These are phyloP conservation scores for Dynastes tityus DNA, from an alignment of 2,888 invertebrate genomes.

Conservation along the genomic window DNA sequence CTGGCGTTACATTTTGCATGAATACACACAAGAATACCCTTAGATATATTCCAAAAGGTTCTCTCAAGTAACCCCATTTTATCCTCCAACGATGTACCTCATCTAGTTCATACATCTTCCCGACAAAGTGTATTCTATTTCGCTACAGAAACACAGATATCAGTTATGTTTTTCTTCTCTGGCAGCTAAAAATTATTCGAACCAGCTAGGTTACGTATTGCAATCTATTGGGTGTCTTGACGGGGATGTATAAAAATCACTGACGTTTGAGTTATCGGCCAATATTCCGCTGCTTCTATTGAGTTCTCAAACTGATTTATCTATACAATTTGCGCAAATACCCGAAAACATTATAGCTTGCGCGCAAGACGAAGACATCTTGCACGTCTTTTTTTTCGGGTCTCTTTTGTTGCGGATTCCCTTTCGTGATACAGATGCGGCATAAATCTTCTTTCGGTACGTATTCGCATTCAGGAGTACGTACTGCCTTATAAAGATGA, in stretches of 20 bases:
- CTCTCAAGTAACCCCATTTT: too few species aligned
- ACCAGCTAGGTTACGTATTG: not conserved
- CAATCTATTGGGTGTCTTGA: not conserved
- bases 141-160: too few species aligned
- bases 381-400: not conserved
- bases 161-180: not conserved
- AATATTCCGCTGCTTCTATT: constrained; percentile 3
- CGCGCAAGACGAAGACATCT: not conserved
- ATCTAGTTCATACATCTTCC: too few species aligned
- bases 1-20: too few species aligned
- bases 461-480: not conserved
- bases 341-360: constrained; percentile 26
- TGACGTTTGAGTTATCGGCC: constrained; percentile 27
- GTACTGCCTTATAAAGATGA: not conserved
- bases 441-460: constrained; percentile 17
- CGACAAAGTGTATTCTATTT: too few species aligned
- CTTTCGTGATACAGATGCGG: constrained; percentile 10
- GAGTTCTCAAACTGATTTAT: constrained; percentile 18
- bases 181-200: not conserved
- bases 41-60: too few species aligned
- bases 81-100: too few species aligned
- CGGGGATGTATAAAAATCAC: not conserved
- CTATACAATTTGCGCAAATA: constrained; percentile 14
- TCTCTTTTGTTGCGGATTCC: not conserved
- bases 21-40: too few species aligned